Evolutionary conservation across 2,797 vertebrate species (phyloP).

Genomic region (Falco naumanni): DNA sequence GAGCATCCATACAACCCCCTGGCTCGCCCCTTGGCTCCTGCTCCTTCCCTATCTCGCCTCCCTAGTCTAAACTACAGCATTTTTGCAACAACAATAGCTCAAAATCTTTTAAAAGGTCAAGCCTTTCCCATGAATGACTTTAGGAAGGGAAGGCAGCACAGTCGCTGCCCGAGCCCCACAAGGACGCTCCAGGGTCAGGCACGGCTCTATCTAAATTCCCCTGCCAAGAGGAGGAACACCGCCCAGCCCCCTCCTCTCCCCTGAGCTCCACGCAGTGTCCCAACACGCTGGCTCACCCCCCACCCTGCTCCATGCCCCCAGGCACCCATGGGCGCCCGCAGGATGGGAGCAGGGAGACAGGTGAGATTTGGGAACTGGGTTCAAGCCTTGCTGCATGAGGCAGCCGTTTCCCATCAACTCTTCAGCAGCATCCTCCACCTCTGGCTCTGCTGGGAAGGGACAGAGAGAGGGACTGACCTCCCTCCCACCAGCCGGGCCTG

Average conservation of each 20-base stretch:
- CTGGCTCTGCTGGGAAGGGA: not conserved
- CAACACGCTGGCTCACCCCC: accelerated
- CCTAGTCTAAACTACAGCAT: not conserved
- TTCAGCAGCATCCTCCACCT: not conserved
- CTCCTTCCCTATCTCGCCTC: not conserved
- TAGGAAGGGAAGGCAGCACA: not conserved
- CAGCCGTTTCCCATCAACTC: not conserved
- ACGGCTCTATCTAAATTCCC: not conserved
- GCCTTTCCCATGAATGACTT: not conserved
- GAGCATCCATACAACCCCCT: not conserved
- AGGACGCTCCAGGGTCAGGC: not conserved
- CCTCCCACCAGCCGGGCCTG: not conserved
- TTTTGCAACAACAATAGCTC: not conserved
- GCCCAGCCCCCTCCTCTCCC: not conserved
- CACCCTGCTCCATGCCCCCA: accelerated
- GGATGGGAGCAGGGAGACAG: not conserved
- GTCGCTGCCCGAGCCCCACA: not conserved
- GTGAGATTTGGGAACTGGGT: accelerated
- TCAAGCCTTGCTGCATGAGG: not conserved
- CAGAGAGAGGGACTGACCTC: accelerated
- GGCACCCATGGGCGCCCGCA: accelerated
- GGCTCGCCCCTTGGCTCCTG: not conserved
- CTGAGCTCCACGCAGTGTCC: accelerated
- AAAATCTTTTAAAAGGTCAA: not conserved
- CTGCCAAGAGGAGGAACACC: not conserved